Percentiles rank a stretch among this genome's conserved stretches.
Conservation (phyloP, 2,888 invertebrate genomes). For the Colletes collaris region DNA sequence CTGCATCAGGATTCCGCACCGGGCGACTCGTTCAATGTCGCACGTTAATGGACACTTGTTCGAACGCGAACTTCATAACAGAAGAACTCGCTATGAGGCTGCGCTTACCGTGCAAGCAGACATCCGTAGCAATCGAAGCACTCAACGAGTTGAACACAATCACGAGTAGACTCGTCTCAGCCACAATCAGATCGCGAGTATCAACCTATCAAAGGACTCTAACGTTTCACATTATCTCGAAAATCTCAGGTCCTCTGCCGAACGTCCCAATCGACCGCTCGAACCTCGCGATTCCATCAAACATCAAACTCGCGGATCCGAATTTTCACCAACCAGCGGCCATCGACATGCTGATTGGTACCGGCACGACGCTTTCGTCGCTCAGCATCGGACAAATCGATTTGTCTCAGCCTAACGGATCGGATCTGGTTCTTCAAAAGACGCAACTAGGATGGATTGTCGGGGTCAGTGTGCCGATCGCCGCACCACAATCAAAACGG, state of each 20-base stretch:
- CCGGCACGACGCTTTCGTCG: background rate
- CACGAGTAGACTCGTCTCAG: background rate
- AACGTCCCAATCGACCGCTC: too few species aligned
- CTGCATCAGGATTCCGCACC: too few species aligned
- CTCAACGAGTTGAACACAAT: background rate
- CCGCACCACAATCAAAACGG: background rate
- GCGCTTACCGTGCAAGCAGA: background rate
- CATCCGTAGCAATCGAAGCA: background rate
- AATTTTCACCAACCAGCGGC: background rate
- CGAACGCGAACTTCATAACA: slow-evolving; percentile 12
- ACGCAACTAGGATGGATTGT: background rate
- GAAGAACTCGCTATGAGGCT: background rate
- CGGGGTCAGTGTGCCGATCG: background rate
- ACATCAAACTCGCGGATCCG: background rate
- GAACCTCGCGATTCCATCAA: background rate
- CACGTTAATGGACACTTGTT: slow-evolving; percentile 5
- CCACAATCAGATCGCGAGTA: background rate
- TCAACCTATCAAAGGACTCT: too few species aligned
- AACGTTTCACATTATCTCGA: too few species aligned
- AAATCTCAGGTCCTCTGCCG: too few species aligned
- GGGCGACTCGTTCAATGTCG: too few species aligned
- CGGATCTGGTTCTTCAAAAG: background rate
- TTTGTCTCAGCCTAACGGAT: background rate
- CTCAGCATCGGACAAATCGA: background rate
- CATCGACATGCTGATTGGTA: background rate